These are phyloP conservation scores for Heterodera filipjevi DNA, from an alignment of 2,888 invertebrate species.

Conservation along the genomic window DNA sequence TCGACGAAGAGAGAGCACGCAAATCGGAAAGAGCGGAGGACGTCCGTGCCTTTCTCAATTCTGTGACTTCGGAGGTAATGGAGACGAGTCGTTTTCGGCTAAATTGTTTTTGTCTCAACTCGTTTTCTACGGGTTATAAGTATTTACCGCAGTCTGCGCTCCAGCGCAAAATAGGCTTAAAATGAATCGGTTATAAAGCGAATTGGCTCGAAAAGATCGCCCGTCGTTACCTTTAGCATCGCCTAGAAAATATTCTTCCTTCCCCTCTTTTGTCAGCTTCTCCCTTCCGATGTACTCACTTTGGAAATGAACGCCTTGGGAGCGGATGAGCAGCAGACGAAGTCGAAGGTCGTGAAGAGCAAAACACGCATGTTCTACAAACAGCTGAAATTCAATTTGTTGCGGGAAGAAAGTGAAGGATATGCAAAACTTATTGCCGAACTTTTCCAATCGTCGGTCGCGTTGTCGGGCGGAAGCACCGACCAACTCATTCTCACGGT, in stretches of 20 bases:
- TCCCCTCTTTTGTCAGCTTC: slow-evolving; percentile 40
- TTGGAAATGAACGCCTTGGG: slow-evolving; percentile 51
- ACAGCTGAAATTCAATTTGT: slow-evolving; percentile 96
- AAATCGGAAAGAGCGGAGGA: slow-evolving; percentile 25
- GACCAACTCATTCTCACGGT: slow-evolving; percentile 42
- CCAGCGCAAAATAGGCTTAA: too few relatives aligned
- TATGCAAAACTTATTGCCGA: slow-evolving; percentile 78
- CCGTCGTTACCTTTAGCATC: background rate
- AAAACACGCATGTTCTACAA: slow-evolving; percentile 75
- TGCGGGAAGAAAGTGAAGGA: slow-evolving; percentile 98
- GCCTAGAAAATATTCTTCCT: slow-evolving; percentile 12
- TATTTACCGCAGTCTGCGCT: too few relatives aligned
- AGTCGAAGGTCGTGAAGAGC: slow-evolving; percentile 49
- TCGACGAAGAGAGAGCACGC: slow-evolving; percentile 30
- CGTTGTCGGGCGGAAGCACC: slow-evolving; percentile 5
- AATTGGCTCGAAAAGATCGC: too few relatives aligned
- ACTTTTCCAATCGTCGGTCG: slow-evolving; percentile 41
- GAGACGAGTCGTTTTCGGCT: too few relatives aligned
- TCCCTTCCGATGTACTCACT: slow-evolving; percentile 53
- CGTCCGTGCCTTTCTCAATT: slow-evolving; percentile 40
- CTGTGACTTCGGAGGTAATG: slow-evolving; percentile 40
- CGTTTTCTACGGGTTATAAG: too few relatives aligned
- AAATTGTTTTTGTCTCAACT: too few relatives aligned
- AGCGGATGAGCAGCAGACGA: slow-evolving; percentile 41
- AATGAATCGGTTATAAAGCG: too few relatives aligned